Percentiles rank a stretch among this genome's conserved stretches.
These are phyloP conservation scores for Sarotherodon lohbergeri DNA, from an alignment of 2,113 vertebrate species.

Conservation along the genomic window DNA sequence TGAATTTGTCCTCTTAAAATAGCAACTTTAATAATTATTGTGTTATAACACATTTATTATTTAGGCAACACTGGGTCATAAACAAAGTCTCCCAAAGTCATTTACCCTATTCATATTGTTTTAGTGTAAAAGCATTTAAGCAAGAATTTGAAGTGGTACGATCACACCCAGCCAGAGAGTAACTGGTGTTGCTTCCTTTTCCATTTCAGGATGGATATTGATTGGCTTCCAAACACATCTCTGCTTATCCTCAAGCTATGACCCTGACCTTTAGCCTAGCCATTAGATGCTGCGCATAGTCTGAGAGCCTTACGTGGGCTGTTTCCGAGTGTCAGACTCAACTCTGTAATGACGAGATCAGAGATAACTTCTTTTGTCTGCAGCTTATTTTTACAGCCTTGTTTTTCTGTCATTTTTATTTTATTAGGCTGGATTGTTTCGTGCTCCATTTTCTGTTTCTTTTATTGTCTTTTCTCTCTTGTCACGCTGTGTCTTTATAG, in stretches of 20 bases:
- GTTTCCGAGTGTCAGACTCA: neutral
- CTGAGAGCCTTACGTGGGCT: neutral
- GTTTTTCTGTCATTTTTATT: neutral
- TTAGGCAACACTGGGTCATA: neutral
- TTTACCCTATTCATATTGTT: neutral
- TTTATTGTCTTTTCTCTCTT: neutral
- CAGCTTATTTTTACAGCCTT: neutral
- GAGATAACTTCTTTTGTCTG: neutral
- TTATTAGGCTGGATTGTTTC: neutral
- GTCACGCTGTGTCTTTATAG: neutral
- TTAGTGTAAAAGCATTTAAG: neutral
- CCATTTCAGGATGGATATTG: conserved; percentile 15
- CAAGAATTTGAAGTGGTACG: neutral
- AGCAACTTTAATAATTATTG: neutral
- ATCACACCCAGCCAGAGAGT: neutral
- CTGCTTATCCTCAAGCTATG: neutral
- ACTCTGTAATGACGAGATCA: neutral
- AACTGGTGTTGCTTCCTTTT: neutral
- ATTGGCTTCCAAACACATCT: neutral
- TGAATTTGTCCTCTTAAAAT: neutral
- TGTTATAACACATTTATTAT: neutral
- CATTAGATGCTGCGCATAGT: neutral
- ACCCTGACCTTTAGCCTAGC: neutral
- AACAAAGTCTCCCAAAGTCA: neutral
- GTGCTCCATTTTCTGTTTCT: neutral